Conservation (phyloP, 2,797 vertebrate genomes). For the Etheostoma perlongum region DNA sequence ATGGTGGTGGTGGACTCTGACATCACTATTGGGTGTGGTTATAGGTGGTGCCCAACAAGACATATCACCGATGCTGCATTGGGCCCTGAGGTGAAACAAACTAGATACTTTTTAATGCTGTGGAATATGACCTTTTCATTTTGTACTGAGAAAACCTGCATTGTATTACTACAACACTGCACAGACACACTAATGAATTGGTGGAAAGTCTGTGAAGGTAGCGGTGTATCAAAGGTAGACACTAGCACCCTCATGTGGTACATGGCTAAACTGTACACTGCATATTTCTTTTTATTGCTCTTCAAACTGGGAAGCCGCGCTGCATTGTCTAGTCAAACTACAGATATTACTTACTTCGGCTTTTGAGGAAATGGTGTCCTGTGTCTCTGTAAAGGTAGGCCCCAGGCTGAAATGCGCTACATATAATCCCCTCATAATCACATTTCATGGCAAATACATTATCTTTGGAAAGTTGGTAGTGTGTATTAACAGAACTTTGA, state of each 20-base stretch:
- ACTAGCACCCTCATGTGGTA: slow-evolving; percentile 34
- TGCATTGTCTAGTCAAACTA: neutral
- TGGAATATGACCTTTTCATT: neutral
- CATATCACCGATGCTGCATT: too few species aligned
- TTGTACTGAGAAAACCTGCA: neutral
- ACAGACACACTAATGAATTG: neutral
- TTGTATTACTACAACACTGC: neutral
- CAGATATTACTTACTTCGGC: neutral
- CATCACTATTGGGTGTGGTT: too few species aligned
- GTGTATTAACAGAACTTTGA: neutral
- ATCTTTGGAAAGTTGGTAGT: too few species aligned
- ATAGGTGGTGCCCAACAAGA: too few species aligned
- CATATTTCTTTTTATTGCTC: neutral
- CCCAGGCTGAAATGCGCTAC: neutral
- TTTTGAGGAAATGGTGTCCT: neutral
- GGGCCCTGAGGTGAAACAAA: too few species aligned
- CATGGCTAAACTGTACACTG: neutral
- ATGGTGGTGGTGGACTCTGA: too few species aligned
- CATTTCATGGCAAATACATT: neutral
- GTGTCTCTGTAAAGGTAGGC: neutral
- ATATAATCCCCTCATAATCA: neutral
- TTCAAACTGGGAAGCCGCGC: neutral
- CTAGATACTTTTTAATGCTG: neutral
- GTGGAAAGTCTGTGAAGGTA: neutral
- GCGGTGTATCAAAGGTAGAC: neutral